Conservation (phyloP, 2,797 vertebrate genomes). For the Gymnothorax reevesii region DNA sequence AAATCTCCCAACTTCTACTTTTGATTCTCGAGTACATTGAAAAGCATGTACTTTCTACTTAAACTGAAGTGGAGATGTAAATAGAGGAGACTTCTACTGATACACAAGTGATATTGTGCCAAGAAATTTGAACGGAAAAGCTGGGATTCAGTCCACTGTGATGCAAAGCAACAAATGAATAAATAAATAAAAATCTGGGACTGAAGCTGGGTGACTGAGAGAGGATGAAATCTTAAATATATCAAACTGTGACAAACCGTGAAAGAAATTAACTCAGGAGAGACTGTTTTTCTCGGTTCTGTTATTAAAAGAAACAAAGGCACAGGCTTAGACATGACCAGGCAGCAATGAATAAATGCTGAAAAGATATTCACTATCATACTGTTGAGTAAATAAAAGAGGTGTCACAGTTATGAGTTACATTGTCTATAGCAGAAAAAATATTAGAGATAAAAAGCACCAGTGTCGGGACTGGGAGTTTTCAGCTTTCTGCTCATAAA, state of each 20-base stretch:
- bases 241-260: not conserved
- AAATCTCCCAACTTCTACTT: too few relatives aligned
- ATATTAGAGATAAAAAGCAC: too few relatives aligned
- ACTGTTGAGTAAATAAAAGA: not conserved
- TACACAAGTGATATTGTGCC: too few relatives aligned
- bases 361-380: not conserved
- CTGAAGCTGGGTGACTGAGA: not conserved
- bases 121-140: not conserved
- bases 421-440: not conserved
- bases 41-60: too few relatives aligned
- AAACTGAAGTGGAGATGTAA: too few relatives aligned
- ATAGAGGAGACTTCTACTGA: too few relatives aligned
- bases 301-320: not conserved
- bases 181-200: not conserved
- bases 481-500: too few relatives aligned
- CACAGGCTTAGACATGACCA: not conserved
- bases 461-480: too few relatives aligned
- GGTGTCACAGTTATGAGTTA: not conserved
- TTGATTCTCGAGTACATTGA: too few relatives aligned
- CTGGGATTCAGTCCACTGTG: not conserved
- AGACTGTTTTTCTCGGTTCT: not conserved
- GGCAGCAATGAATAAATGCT: not conserved
- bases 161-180: not conserved
- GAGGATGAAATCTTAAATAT: not conserved
- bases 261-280: not conserved